Conservation (phyloP, 2,113 vertebrate species). For the Trematomus loennbergii region DNA sequence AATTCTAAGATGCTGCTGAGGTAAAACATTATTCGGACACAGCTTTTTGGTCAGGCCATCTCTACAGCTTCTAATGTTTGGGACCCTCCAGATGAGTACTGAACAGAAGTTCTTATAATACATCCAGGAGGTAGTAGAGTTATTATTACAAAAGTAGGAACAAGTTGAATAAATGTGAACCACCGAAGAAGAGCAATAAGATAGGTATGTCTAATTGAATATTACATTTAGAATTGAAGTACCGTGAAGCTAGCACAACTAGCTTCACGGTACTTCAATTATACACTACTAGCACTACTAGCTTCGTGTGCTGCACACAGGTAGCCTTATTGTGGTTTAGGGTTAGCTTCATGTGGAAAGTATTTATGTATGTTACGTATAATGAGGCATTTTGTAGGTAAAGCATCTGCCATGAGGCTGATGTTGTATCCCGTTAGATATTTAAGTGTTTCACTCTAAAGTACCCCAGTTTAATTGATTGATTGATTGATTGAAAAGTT, state of each 20-base stretch:
- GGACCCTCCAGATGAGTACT: constrained; percentile 31
- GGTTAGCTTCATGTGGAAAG: not conserved
- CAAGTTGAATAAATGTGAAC: not conserved
- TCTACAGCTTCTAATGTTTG: not conserved
- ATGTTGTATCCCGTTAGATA: not conserved
- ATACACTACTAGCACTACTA: no score
- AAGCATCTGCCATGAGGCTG: not conserved
- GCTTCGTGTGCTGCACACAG: not conserved
- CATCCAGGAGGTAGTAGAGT: not conserved
- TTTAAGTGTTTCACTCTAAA: not conserved
- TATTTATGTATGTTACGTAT: not conserved
- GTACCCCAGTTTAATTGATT: not conserved
- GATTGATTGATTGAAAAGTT: no score
- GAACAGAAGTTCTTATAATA: no score
- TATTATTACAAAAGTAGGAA: not conserved
- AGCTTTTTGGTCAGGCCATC: constrained; percentile 14
- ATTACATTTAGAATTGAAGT: not conserved
- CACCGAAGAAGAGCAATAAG: not conserved
- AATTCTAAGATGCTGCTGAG: fast-evolving
- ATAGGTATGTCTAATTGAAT: not conserved
- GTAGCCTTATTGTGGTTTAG: not conserved
- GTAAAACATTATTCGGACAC: fast-evolving
- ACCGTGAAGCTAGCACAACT: not conserved
- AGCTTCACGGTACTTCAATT: no score
- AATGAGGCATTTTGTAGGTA: not conserved